These are phyloP conservation scores for Hydractinia echinata DNA, from an alignment of 30 jellyfish, hydroid and myxozoan genomes.

Conservation along the genomic window DNA sequence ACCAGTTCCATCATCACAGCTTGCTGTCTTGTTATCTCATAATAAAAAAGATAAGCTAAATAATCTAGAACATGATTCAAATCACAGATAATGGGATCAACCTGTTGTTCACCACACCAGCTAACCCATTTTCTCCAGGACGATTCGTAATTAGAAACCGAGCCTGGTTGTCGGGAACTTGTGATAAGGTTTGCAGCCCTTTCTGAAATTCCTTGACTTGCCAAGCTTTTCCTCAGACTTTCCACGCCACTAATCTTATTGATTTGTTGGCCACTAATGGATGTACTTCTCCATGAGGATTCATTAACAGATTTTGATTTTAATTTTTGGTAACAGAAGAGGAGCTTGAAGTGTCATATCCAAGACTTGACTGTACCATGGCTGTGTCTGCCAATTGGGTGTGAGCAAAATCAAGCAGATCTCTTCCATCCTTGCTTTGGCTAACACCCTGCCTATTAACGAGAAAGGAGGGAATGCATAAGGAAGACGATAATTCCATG, in stretches of 20 bases:
- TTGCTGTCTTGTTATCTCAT: too few relatives aligned
- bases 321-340: not conserved
- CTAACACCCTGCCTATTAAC: not conserved
- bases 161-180: constrained; percentile 24
- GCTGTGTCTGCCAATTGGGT: too few relatives aligned
- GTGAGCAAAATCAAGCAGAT: constrained; percentile 17
- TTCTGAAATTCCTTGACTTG: constrained; percentile 21
- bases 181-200: constrained; percentile 38
- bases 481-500: too few relatives aligned
- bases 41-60: constrained; percentile 1
- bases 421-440: not conserved
- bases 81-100: constrained; percentile 30
- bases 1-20: too few relatives aligned
- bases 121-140: constrained; percentile 41
- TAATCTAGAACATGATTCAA: not conserved
- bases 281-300: constrained; percentile 2
- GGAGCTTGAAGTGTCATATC: too few relatives aligned
- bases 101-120: constrained; percentile 32
- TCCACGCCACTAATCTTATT: constrained; percentile 19
- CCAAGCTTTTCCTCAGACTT: constrained; percentile 26
- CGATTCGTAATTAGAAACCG: constrained; percentile 39
- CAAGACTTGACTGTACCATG: too few relatives aligned
- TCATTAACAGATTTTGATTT: constrained; percentile 6
- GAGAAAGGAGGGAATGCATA: too few relatives aligned
- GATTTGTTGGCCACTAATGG: constrained; percentile 14